Evolutionary conservation across 2,113 vertebrate genomes (phyloP).

Genomic region (Neolamprologus falcicula): DNA sequence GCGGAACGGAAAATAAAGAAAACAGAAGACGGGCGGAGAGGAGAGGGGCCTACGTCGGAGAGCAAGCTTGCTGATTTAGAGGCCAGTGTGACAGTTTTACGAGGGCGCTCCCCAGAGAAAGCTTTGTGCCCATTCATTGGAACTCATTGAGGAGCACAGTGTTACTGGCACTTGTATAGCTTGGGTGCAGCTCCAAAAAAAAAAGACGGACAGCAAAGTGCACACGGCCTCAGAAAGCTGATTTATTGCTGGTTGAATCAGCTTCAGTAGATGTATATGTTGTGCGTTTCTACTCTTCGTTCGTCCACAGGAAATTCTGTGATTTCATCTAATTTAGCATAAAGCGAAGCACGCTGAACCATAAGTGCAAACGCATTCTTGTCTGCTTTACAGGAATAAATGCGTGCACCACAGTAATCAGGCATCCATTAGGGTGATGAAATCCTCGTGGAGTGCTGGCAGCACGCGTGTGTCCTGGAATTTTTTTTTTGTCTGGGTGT

Average conservation of each 20-base stretch:
- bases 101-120: conserved; percentile 47
- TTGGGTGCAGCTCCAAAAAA: neutral
- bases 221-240: conserved; percentile 11
- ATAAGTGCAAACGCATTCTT: neutral
- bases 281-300: neutral
- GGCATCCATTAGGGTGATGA: conserved; percentile 12
- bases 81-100: conserved; percentile 58
- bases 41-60: neutral
- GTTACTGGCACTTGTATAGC: conserved; percentile 45
- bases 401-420: neutral
- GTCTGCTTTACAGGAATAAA: neutral
- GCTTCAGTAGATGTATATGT: neutral
- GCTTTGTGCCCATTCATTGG: conserved; percentile 63
- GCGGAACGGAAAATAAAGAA: neutral
- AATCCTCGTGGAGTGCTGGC: neutral
- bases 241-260: neutral
- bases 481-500: neutral
- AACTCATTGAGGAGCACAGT: conserved; percentile 56
- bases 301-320: neutral
- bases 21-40: conserved; percentile 5
- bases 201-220: neutral
- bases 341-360: neutral
- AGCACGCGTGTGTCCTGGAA: neutral
- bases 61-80: conserved; percentile 55
- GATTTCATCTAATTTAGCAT: neutral